phyloP scores from a whole-genome alignment of 2,888 invertebrate genomes.

The Hirtodrosophila cameraria region DNA sequence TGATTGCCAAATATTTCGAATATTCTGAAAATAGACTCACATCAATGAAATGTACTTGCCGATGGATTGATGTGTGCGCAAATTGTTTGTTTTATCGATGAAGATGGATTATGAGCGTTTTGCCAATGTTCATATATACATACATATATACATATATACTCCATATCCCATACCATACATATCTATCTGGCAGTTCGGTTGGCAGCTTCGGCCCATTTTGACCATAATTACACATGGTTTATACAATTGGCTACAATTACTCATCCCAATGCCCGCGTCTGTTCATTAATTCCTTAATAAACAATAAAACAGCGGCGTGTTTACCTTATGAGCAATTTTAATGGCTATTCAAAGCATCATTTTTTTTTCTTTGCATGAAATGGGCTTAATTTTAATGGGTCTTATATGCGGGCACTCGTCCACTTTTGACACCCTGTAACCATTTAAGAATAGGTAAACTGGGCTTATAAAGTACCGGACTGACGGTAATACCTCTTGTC shows the following conservation, averaged over 20 bases:
- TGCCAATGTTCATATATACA: too few relatives aligned
- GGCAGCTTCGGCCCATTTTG: constrained; percentile 4
- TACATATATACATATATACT: too few relatives aligned
- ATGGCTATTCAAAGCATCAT: constrained; percentile 50
- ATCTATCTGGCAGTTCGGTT: constrained; percentile 9
- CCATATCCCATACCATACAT: too few relatives aligned
- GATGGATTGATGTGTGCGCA: constrained; percentile 70
- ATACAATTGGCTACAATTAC: constrained; percentile 60
- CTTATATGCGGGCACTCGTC: constrained; percentile 53
- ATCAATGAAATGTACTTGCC: constrained; percentile 62
- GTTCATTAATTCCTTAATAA: constrained; percentile 71
- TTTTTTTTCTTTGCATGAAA: constrained; percentile 43
- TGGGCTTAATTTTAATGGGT: constrained; percentile 61
- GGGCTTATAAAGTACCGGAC: too few relatives aligned
- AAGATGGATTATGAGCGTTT: constrained; percentile 77
- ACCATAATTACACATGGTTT: constrained; percentile 37
- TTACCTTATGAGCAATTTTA: constrained; percentile 74
- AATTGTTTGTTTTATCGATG: constrained; percentile 75
- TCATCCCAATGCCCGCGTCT: constrained; percentile 49
- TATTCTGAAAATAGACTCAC: constrained; percentile 33
- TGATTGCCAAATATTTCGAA: constrained; percentile 69
- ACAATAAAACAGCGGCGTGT: constrained; percentile 72
- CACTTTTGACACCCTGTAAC: too few relatives aligned
- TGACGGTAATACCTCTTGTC: too few relatives aligned
- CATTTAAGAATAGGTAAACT: too few relatives aligned